phyloP scores from a whole-genome alignment of 2,888 invertebrate genomes.

The Sarcophaga subvicina region DNA sequence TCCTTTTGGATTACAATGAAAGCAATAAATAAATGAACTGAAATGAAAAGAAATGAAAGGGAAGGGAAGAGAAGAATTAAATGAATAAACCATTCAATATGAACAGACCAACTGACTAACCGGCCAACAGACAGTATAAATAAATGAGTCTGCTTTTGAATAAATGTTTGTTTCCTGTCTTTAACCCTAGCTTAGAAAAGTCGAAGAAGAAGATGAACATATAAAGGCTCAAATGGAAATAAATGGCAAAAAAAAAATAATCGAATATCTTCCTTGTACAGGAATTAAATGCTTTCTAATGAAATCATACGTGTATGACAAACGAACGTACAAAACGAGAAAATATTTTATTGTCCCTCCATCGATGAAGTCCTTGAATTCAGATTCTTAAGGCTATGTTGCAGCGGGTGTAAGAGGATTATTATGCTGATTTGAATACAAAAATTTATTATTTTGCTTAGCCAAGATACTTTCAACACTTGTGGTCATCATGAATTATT shows the following conservation, averaged over 20 bases:
- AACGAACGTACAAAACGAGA: background rate
- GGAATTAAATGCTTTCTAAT: background rate
- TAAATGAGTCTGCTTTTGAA: background rate
- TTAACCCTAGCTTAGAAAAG: background rate
- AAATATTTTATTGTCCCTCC: background rate
- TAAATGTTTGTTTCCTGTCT: background rate
- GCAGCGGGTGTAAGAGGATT: too few species aligned
- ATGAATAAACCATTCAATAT: background rate
- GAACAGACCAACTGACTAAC: background rate
- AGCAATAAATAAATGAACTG: conserved; percentile 24
- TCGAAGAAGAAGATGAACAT: background rate
- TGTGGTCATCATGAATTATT: conserved; percentile 3
- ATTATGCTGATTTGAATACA: too few species aligned
- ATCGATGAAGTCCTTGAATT: background rate
- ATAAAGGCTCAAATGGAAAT: background rate
- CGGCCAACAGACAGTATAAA: background rate
- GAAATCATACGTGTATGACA: background rate
- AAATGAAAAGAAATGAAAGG: background rate
- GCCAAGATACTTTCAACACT: conserved; percentile 9
- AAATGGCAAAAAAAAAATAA: too few species aligned
- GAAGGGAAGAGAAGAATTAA: background rate
- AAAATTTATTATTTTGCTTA: conserved; percentile 2
- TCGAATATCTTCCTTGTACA: too few species aligned
- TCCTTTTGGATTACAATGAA: conserved; percentile 9
- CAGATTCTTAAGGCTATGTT: too few species aligned